A percentile compares a stretch with the other conserved stretches of the same genome.
phyloP scores from a whole-genome alignment of 1,140 invertebrate genomes.

The Ditylenchus dipsaci region DNA sequence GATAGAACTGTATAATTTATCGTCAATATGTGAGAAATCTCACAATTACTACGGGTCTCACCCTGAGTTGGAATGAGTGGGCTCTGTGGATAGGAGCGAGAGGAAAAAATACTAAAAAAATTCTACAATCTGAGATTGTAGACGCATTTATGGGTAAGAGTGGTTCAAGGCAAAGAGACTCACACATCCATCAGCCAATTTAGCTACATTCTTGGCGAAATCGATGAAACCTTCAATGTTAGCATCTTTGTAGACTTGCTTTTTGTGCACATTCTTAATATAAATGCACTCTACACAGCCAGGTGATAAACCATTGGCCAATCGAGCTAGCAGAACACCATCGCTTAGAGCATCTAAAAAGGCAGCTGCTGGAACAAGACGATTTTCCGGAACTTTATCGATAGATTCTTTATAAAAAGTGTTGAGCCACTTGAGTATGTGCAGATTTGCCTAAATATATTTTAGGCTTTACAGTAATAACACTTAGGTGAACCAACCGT shows the following conservation, averaged over 20 bases:
- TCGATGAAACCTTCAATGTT: not conserved
- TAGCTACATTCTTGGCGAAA: not conserved
- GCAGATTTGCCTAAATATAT: not conserved
- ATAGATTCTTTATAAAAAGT: not conserved
- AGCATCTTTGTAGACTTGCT: not conserved
- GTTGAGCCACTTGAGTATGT: not conserved
- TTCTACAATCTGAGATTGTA: too few relatives aligned
- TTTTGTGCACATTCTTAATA: not conserved
- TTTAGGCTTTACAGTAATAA: not conserved
- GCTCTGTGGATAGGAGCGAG: too few relatives aligned
- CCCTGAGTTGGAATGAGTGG: too few relatives aligned
- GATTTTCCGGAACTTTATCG: not conserved
- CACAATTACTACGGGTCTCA: too few relatives aligned
- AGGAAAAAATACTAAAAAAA: too few relatives aligned
- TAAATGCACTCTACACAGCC: not conserved
- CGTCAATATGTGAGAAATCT: too few relatives aligned
- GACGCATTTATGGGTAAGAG: too few relatives aligned
- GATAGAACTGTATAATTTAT: too few relatives aligned
- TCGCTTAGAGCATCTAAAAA: not conserved
- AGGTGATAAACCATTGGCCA: not conserved
- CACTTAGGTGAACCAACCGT: not conserved
- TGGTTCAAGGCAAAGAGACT: too few relatives aligned
- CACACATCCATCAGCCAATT: not conserved
- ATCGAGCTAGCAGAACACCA: not conserved
- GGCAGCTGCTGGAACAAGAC: not conserved